Base-by-base conservation (phyloP, 30 jellyfish, hydroid and myxozoan genomes). In the Rhopilema esculentum region DNA sequence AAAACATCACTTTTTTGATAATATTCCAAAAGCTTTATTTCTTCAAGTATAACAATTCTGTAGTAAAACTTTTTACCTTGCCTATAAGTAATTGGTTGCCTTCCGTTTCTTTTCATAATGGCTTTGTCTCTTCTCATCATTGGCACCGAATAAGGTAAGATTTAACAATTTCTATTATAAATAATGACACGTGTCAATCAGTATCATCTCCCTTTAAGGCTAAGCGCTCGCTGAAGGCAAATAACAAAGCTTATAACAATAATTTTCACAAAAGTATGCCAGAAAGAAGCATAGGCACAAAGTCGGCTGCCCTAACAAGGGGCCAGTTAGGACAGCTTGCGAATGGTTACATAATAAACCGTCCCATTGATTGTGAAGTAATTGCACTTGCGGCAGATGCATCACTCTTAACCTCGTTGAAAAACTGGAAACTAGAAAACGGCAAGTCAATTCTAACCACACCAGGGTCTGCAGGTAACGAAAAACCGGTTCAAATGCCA, bases 141-240 rank as follows among this genome's bases (percentile, higher is more conserved):
- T 69, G 91, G 91, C 91, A 83, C 72, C 21, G 22, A 19, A 83
- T 50, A 83, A 83, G 91, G 91, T 83, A 83, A 83, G 91, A 83
- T 83, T 69, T 32, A 77, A 77, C 88, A 77, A 77, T 49, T 8
- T 4, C 33, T 66, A 23, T 23, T 66, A 21, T 19, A 18, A 66
- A 23, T 66, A 1, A 66, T 66, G 77, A 66, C 77, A 66, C 77
- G 16, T 66, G 77, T 0, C 77, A 66, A 23, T 66, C 77, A 23
- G 20, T 32, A 19, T 19, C 0, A 22, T 7, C 19, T 12, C 57
- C 57, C n/a, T n/a, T n/a, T n/a, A n/a, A n/a, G 57, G 57, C 57
- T 40, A 40, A 40, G 57, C 9, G 57, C 12, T 40, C 57, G 6
- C 9, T 40, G 6, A 6, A 2, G 57, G 57, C 57, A 6, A 40